These are phyloP conservation scores for Sebastes steindachneri DNA, from an alignment of 2,797 vertebrate genomes.

Conservation along the genomic window DNA sequence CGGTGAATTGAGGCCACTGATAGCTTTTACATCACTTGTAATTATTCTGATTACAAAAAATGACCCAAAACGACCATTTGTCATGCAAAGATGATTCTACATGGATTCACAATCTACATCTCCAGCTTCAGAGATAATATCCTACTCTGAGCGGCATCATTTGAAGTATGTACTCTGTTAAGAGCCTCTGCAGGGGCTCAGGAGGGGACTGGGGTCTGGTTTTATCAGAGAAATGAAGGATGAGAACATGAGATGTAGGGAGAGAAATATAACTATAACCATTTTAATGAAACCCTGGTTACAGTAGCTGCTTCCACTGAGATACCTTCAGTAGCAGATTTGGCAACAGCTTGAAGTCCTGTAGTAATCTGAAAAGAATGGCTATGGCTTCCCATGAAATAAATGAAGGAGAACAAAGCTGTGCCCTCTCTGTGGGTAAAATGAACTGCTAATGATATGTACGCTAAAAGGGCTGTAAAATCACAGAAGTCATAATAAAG, in stretches of 20 bases:
- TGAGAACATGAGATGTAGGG: not conserved
- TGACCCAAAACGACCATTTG: not conserved
- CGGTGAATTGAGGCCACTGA: not conserved
- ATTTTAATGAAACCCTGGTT: slow-evolving; percentile 12
- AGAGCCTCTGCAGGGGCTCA: slow-evolving; percentile 11
- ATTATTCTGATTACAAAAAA: not conserved
- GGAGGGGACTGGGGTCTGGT: not conserved
- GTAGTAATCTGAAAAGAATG: not conserved
- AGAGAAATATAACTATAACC: not conserved
- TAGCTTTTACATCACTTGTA: not conserved
- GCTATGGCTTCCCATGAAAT: not conserved
- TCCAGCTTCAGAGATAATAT: not conserved
- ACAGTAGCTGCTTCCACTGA: not conserved
- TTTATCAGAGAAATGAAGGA: slow-evolving; percentile 23
- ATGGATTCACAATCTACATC: not conserved
- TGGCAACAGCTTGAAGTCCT: not conserved
- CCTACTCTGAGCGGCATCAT: not conserved
- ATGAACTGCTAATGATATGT: not conserved
- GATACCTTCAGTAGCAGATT: slow-evolving; percentile 3
- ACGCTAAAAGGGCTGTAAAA: not conserved
- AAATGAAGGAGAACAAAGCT: slow-evolving; percentile 8
- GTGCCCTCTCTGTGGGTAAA: not conserved
- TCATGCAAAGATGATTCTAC: not conserved
- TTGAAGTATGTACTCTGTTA: not conserved
- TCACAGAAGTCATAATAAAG: not conserved